Evolutionary conservation across 1,140 invertebrate species (phyloP), one percentile per base, ranked within the genome.

Genomic region (Macrostomum lignano): DNA sequence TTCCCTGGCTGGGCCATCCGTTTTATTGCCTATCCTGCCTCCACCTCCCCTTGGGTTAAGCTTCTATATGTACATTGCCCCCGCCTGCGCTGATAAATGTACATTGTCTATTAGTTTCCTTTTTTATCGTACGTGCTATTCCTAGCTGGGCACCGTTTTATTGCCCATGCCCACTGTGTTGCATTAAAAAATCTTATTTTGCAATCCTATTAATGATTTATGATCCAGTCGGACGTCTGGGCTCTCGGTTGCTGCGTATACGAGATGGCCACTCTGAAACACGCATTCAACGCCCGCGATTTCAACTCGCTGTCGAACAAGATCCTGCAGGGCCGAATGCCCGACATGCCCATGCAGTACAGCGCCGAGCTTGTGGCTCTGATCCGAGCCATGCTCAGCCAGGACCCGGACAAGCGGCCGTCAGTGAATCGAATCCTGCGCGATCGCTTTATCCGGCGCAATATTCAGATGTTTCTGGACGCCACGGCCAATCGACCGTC

Each of bases 221-320:
- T 36, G 23, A 20, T 22, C 10, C 36, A 58, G 52, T 61, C 58
- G 31, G 61, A 63, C 44, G 55, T 62, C 10, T 63, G 61, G 61
- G 57, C 61, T 0, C 36, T 63, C 3, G 61, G 60, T 3, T 63
- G 61, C 36, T 54, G 58, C 46, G 51, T 62, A 5, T 63, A 62
- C 46, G 61, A 63, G 42, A 58, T 62, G 51, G 48, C 53, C 4
- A 57, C 59, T 22, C 40, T 62, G 20, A 54, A 51, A 38, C 60
- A 62, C 47, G 60, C 61, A n/a, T 63, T 63, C 43, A 53, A 62
- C 44, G 60, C 58, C 3, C 51, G 51, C 42, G 51, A 58, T 36
- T 58, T 63, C 46, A 54, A 58, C 35, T 48, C 55, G 10, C 43
- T 63, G 21, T 52, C 61, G 2, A 51, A 57, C 35, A 61, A 60